Base-by-base conservation (phyloP, 2,888 invertebrate species). In the Sinelater perroti region DNA sequence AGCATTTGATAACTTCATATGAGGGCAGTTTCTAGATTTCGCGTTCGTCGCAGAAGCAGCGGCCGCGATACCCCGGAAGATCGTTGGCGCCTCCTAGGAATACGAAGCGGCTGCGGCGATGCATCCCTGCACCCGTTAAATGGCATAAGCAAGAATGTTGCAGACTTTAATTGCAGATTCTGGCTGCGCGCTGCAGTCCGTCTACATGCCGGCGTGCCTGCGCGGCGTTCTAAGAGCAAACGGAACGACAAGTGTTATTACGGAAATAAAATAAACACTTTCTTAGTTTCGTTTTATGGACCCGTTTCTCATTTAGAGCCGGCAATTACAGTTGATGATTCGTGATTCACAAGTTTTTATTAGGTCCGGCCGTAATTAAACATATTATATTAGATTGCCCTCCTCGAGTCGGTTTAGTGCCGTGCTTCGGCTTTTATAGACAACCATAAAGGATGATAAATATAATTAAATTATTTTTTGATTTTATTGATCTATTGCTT, bases 271-370 rank as follows among this genome's bases (percentile, higher is more conserved):
- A 74, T 75, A 74, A 75, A 74, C 74, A 74, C 74, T 71, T 69
- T 69, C 70, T 71, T 69, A 63, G 70, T 63, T 60, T 60, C 61
- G 63, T 70, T 72, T 74, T 74, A 73, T 66, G 73, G 70, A 64
- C 66, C 51, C 52, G 62, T 67, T 65, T 67, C 70, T 73, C 73
- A 73, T 75, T 73, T 74, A 65, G 70, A 65, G 71, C 56, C 59
- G 65, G 67, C 74, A 75, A 76, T 77, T 76, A 76, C 74, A 72
- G 70, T 73, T 75, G 75, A 77, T 76, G 77, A 75, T 75, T 76
- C 69, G 74, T 75, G 60, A 60, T 60, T 60, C 60, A 60, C 60
- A 56, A 60, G 45, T 60, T 60, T 60, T 60, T 60, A 60, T 60
- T 60, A 54, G 60, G 53, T 60, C 40, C 53, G 56, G 36, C 44